Conservation (phyloP, 2,113 vertebrate species). For the Sitta europaea region DNA sequence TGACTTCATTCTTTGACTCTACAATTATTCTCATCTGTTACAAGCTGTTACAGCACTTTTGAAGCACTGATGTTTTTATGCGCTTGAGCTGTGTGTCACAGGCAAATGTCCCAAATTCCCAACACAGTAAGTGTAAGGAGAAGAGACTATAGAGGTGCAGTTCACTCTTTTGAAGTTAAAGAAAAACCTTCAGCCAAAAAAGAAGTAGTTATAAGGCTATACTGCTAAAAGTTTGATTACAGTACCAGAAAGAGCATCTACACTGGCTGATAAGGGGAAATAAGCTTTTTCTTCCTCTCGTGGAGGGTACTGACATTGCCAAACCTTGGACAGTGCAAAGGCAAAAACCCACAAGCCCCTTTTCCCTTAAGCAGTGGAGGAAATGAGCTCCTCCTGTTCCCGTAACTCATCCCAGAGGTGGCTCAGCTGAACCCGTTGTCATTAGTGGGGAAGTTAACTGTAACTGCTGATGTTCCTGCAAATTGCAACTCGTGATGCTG, state of each 20-base stretch:
- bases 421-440: background rate
- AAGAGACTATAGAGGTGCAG: background rate
- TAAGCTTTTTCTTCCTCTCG: background rate
- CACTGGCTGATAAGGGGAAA: background rate
- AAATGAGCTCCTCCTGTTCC: background rate
- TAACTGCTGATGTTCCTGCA: background rate
- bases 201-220: background rate
- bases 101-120: background rate
- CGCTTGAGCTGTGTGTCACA: background rate
- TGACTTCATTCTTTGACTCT: background rate
- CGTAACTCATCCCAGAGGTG: background rate
- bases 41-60: background rate
- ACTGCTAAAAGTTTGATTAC: background rate
- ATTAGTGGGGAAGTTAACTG: constrained; percentile 3
- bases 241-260: background rate
- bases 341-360: background rate
- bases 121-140: background rate
- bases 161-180: background rate
- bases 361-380: background rate
- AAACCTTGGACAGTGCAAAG: background rate
- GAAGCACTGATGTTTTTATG: background rate
- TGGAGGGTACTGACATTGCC: background rate
- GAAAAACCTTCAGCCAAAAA: background rate
- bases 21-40: background rate
- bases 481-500: constrained; percentile 6